Evolutionary conservation across 1,140 invertebrate species (phyloP).

Genomic region (Gryon sp.): DNA sequence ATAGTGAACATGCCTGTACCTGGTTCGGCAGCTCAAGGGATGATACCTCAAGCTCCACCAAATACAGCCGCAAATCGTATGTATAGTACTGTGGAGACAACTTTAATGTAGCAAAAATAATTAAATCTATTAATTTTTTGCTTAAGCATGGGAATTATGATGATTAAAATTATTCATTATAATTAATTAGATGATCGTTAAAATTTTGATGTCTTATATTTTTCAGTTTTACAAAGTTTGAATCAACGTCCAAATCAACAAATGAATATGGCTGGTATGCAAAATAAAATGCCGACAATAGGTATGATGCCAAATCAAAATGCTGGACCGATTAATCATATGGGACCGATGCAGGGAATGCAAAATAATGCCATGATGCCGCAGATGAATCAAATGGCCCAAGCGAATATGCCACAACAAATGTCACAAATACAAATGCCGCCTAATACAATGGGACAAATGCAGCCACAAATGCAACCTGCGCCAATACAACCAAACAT

Average conservation of each 20-base stretch:
- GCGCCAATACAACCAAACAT: slow-evolving; percentile 76
- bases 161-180: slow-evolving; percentile 9
- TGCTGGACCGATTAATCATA: slow-evolving; percentile 73
- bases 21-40: slow-evolving; percentile 78
- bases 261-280: slow-evolving; percentile 82
- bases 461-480: slow-evolving; percentile 70
- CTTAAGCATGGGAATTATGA: too few species aligned
- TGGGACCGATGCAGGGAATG: slow-evolving; percentile 74
- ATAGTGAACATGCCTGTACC: slow-evolving; percentile 81
- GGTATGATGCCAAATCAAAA: slow-evolving; percentile 77
- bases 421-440: slow-evolving; percentile 73
- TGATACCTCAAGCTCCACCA: slow-evolving; percentile 79
- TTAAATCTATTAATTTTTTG: too few species aligned
- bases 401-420: slow-evolving; percentile 73
- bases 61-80: slow-evolving; percentile 80
- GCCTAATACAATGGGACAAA: slow-evolving; percentile 70
- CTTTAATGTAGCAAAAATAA: too few species aligned
- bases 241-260: slow-evolving; percentile 81
- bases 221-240: slow-evolving; percentile 81
- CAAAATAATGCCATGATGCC: slow-evolving; percentile 75
- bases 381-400: slow-evolving; percentile 76
- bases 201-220: not conserved
- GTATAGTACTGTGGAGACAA: slow-evolving; percentile 14
- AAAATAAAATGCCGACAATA: slow-evolving; percentile 80
- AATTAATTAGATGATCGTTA: too few species aligned